Evolutionary conservation across 2,888 invertebrate genomes (phyloP).

Genomic region (Thecocarcelia acutangulata): DNA sequence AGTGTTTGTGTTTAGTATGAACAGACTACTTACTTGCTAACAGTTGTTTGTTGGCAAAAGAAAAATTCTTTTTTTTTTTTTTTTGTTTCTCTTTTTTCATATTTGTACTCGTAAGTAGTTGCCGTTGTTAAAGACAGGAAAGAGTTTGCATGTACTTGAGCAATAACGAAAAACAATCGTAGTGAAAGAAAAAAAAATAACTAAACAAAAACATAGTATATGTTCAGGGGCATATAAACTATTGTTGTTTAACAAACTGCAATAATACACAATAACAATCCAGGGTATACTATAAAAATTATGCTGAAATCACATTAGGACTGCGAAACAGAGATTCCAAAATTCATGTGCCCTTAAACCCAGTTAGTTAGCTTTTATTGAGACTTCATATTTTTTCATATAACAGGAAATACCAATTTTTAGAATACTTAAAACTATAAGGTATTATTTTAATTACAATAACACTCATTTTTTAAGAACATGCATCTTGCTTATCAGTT

Average conservation of each 20-base stretch:
- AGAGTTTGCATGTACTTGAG: slow-evolving; percentile 65
- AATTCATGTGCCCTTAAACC: neutral
- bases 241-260: slow-evolving; percentile 53
- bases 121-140: slow-evolving; percentile 39
- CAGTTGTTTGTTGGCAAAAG: slow-evolving; percentile 52
- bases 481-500: too few species aligned
- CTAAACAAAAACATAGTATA: slow-evolving; percentile 14
- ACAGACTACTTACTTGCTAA: slow-evolving; percentile 51
- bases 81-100: neutral
- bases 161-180: slow-evolving; percentile 60
- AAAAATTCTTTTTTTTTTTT: slow-evolving; percentile 56
- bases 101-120: neutral
- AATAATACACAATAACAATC: slow-evolving; percentile 54
- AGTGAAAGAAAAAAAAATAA: neutral
- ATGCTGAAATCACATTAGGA: neutral
- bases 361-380: too few species aligned
- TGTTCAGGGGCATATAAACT: slow-evolving; percentile 51
- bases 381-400: too few species aligned
- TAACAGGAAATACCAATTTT: too few species aligned
- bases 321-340: slow-evolving; percentile 19
- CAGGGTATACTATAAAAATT: slow-evolving; percentile 28
- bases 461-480: too few species aligned
- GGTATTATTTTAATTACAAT: too few species aligned
- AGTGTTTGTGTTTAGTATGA: slow-evolving; percentile 26
- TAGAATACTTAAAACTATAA: too few species aligned